Base-by-base conservation (phyloP, 2,888 invertebrate species). In the Phrixothrix hirtus region DNA sequence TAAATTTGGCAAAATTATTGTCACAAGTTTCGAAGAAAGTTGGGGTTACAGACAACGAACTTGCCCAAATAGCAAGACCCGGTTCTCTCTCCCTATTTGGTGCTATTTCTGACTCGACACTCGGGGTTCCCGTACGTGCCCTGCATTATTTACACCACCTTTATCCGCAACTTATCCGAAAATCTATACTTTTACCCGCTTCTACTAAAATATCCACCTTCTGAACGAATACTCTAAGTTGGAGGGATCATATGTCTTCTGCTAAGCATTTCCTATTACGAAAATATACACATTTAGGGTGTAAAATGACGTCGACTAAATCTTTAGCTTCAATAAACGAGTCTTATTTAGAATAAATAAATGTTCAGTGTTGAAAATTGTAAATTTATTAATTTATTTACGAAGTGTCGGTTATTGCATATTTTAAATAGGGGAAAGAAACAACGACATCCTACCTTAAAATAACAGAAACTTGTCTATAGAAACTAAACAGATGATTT, bases 131-230 rank as follows among this genome's bases (percentile, higher is more conserved):
- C 60, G 61, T 70, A 71, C 71, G 72, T 70, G 71, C 68, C 66
- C 65, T 70, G 72, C 71, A 72, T 72, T 71, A 71, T 71, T 72
- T 69, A 71, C 71, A 66, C 65, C 68, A 69, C 68, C 69, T 69
- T 67, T 66, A 70, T 70, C 69, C 66, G 55, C 62, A 60, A 49
- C 66, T 67, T 64, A 64, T 65, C 62, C 67, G 67, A 70, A 70
- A 70, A 70, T 71, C 70, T 68, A 71, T 71, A 71, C 70, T 65
- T 46, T 45, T 41, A 39, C 52, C 39, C 31, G 45, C 32, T 51
- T 15, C 41, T 21, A 27, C 42, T 46, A 34, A 38, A 51, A 55
- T 47, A 50, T 43, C 45, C 30, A 31, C 27, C 16, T 43, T 21
- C 26, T 17, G 41, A 41, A 36, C 41, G 29, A 55, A 45, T 51